A percentile compares a stretch with the other conserved stretches of the same genome.
Evolutionary conservation across 2,113 vertebrate genomes (phyloP).

Genomic region (Cebidichthys violaceus): DNA sequence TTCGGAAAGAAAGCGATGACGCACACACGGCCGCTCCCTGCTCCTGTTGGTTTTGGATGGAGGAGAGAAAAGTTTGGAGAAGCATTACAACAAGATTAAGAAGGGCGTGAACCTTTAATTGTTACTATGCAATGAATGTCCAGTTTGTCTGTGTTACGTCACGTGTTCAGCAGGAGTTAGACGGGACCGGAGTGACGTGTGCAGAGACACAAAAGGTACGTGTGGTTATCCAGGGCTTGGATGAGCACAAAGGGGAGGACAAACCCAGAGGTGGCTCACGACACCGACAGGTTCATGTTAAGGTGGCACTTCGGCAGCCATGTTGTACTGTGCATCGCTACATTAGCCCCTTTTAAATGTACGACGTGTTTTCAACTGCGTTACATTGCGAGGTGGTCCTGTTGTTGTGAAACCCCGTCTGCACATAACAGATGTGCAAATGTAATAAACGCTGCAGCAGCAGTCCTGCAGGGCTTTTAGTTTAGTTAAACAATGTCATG

Average conservation of each 20-base stretch:
- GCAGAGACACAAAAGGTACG: not conserved
- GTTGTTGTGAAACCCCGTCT: not conserved
- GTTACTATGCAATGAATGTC: too few species aligned
- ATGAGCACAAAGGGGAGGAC: slow-evolving; percentile 14
- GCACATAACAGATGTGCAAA: not conserved
- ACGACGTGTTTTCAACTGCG: too few species aligned
- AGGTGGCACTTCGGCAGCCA: not conserved
- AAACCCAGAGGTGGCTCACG: not conserved
- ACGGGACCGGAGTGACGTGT: not conserved
- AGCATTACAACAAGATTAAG: not conserved
- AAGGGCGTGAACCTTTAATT: not conserved
- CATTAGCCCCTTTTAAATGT: not conserved
- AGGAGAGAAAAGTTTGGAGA: not conserved
- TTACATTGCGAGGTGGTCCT: not conserved
- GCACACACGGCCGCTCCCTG: not conserved
- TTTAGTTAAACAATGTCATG: slow-evolving; percentile 28
- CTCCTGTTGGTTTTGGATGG: not conserved
- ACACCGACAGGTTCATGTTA: not conserved
- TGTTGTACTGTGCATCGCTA: not conserved
- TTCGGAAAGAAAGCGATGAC: not conserved
- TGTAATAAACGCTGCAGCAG: not conserved
- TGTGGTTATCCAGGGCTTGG: not conserved
- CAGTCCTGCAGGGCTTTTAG: not conserved
- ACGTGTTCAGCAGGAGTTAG: not conserved
- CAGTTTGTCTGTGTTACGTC: not conserved